Base-by-base conservation (phyloP, 2,113 vertebrate species). In the Ranitomeya imitator region DNA sequence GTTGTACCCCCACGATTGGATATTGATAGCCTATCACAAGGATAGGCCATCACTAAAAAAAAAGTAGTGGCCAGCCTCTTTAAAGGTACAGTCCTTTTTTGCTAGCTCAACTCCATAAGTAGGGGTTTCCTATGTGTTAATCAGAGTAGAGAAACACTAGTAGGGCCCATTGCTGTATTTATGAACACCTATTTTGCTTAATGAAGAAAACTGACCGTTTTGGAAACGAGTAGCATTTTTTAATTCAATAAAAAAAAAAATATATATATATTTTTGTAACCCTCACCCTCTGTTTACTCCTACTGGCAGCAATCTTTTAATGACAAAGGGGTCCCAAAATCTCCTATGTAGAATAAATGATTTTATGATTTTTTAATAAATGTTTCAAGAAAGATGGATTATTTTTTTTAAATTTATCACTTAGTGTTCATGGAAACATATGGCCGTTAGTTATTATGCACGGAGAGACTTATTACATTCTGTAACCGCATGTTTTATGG, bases 361-460 rank as follows among this genome's bases (percentile, higher is more conserved):
- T n/a, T 69, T 63, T 2, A 21, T 13, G 67, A 57, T 63, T 13
- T 37, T 37, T 52, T 21, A 77, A 21, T 52, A 51, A 77, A 52
- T 77, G 76, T 21, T n/a, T 54, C 16, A 52, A 78, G 45, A 26
- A 7, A 13, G 69, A 7, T 7, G 31, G 31, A 9, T 5, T 18
- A 3, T 52, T 16, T 7, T 78, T 78, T n/a, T n/a, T 1, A 21
- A 16, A 54, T 78, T 78, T 55, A 78, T 80, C 51, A 3, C 52
- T 21, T 4, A 63, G 16, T 61, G 26, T 61, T 82, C 18, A 45
- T 63, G 16, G 31, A 82, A 61, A 63, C 79, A 82, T 82, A 82
- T 82, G 79, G 79, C 18, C 26, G 2, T 63, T 82, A 60, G 57
- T 61, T 82, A 82, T 82, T 45, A 37, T 82, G 59, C 59, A 21